Conservation (phyloP, 2,888 invertebrate species). For the Orthosia incerta region DNA sequence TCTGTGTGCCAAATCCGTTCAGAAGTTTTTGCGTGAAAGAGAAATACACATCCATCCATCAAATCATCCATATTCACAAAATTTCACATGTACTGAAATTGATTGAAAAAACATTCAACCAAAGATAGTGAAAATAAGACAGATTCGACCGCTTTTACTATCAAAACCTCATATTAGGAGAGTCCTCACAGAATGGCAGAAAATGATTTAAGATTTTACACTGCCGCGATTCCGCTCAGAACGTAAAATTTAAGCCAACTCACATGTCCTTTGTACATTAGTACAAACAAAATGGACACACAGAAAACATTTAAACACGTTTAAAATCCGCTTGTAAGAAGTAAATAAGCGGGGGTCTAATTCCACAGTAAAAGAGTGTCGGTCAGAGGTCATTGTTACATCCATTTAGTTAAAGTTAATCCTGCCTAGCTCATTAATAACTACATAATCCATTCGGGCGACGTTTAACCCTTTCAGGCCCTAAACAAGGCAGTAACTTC, state of each 20-base stretch:
- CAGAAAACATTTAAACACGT: conserved; percentile 14
- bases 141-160: neutral
- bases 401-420: conserved; percentile 62
- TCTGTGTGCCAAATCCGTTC: too few species aligned
- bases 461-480: conserved; percentile 73
- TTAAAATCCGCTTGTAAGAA: conserved; percentile 15
- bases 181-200: neutral
- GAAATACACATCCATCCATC: too few species aligned
- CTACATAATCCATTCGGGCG: conserved; percentile 70
- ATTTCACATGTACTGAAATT: too few species aligned
- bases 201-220: neutral
- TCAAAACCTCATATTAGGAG: neutral
- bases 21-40: too few species aligned
- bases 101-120: neutral
- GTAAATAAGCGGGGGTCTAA: conserved; percentile 40
- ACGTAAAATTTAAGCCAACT: conserved; percentile 6
- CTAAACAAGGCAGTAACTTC: conserved; percentile 75
- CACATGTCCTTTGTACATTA: conserved; percentile 19
- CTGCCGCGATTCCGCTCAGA: neutral
- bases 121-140: neutral
- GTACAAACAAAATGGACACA: conserved; percentile 19
- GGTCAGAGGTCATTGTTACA: conserved; percentile 44
- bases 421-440: conserved; percentile 72
- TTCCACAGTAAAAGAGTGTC: conserved; percentile 33
- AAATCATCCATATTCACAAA: too few species aligned